phyloP scores from a whole-genome alignment of 2,113 vertebrate genomes.

The Strix aluco region DNA sequence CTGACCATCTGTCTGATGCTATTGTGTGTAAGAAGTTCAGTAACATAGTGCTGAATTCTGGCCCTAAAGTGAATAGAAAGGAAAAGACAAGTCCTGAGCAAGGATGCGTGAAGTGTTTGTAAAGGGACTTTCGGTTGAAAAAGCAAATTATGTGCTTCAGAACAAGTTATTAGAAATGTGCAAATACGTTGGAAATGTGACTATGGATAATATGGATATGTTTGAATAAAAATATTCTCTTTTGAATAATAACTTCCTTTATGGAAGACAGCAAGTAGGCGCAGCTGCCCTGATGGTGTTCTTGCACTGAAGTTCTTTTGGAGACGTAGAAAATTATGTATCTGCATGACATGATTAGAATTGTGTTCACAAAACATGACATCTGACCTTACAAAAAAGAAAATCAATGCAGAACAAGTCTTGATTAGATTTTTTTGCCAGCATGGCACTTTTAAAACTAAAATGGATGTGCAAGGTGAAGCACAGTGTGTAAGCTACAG shows the following conservation, averaged over 20 bases:
- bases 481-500: not conserved
- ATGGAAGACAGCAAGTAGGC: not conserved
- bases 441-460: not conserved
- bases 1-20: not conserved
- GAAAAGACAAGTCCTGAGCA: not conserved
- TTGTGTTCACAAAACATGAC: not conserved
- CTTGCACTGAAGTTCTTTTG: not conserved
- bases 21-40: not conserved
- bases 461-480: not conserved
- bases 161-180: not conserved
- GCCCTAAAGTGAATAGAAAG: not conserved
- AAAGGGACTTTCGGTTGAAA: not conserved
- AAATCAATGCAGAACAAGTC: constrained; percentile 19
- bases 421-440: constrained; percentile 7
- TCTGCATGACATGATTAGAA: not conserved
- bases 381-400: not conserved
- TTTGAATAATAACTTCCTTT: not conserved
- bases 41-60: not conserved
- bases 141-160: not conserved
- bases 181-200: not conserved
- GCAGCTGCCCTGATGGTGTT: not conserved
- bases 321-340: not conserved
- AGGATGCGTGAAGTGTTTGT: not conserved
- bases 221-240: not conserved
- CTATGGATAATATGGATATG: not conserved